Percentiles rank a stretch among this genome's conserved stretches.
Evolutionary conservation across 2,888 invertebrate species (phyloP).

Genomic region (Latheticus oryzae): DNA sequence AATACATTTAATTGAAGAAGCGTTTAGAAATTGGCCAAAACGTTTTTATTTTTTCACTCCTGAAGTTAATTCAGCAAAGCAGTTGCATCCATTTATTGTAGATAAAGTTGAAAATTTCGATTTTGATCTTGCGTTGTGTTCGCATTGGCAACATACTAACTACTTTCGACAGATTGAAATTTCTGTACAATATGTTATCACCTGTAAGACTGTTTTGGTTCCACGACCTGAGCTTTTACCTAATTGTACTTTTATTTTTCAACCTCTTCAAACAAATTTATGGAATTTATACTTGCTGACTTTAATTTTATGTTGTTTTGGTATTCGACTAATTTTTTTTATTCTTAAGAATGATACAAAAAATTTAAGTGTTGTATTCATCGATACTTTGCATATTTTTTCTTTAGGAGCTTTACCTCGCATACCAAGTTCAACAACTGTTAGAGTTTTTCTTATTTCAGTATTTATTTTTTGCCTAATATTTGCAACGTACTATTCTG

Average conservation of each 20-base stretch:
- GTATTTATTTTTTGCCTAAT: conserved; percentile 38
- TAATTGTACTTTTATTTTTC: conserved; percentile 18
- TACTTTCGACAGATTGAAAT: neutral
- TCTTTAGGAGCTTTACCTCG: neutral
- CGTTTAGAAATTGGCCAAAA: too few relatives aligned
- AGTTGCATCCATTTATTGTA: too few relatives aligned
- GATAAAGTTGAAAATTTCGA: neutral
- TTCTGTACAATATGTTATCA: neutral
- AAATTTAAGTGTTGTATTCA: too few relatives aligned
- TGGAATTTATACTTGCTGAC: conserved; percentile 13
- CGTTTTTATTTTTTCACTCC: too few relatives aligned
- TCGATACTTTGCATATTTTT: too few relatives aligned
- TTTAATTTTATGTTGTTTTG: conserved; percentile 37
- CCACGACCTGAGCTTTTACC: conserved; percentile 14
- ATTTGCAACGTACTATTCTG: conserved; percentile 45
- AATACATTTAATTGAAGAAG: too few relatives aligned
- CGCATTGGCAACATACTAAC: conserved; percentile 2
- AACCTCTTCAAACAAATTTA: conserved; percentile 4
- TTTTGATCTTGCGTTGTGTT: neutral
- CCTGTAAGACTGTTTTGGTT: conserved; percentile 5
- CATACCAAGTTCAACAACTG: neutral
- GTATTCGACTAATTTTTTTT: too few relatives aligned
- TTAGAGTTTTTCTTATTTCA: neutral
- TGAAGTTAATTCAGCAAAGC: too few relatives aligned
- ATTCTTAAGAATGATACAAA: too few relatives aligned